Conservation (phyloP, 1,140 invertebrate species). For the Sarcophaga bullata region DNA sequence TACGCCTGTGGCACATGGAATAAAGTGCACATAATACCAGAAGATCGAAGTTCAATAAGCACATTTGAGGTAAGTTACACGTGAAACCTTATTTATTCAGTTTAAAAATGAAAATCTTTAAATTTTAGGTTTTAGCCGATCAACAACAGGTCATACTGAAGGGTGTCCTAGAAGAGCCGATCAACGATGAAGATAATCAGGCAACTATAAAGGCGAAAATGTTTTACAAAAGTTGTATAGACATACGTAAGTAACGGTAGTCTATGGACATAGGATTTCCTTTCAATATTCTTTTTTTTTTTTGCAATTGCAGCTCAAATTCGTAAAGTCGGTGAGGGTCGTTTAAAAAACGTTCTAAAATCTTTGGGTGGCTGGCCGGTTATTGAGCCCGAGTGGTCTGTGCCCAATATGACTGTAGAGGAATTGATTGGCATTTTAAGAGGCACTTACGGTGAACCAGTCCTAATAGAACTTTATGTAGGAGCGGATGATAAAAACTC, state of each 20-base stretch:
- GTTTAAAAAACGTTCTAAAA: slow-evolving; percentile 71
- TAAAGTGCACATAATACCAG: slow-evolving; percentile 87
- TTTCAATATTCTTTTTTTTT: background rate
- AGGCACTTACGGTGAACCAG: slow-evolving; percentile 78
- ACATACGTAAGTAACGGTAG: slow-evolving; percentile 77
- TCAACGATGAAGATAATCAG: slow-evolving; percentile 72
- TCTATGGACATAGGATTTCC: slow-evolving; percentile 19
- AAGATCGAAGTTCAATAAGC: slow-evolving; percentile 86
- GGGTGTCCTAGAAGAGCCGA: slow-evolving; percentile 77
- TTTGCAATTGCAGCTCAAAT: slow-evolving; percentile 73
- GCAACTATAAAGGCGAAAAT: slow-evolving; percentile 84
- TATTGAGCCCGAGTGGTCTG: slow-evolving; percentile 73
- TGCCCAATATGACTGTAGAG: slow-evolving; percentile 71
- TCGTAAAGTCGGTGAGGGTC: slow-evolving; percentile 74
- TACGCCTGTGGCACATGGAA: slow-evolving; percentile 93
- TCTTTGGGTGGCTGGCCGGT: slow-evolving; percentile 83
- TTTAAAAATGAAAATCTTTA: background rate
- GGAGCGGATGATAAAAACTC: slow-evolving; percentile 89
- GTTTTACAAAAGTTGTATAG: slow-evolving; percentile 88
- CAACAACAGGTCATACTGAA: slow-evolving; percentile 87
- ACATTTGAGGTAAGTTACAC: slow-evolving; percentile 77
- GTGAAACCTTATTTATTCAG: background rate
- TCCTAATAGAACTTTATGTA: slow-evolving; percentile 82
- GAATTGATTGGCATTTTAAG: slow-evolving; percentile 75
- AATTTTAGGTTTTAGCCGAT: slow-evolving; percentile 76